Evolutionary conservation across 2,797 vertebrate genomes (phyloP).

Genomic region (Taeniopygia guttata): DNA sequence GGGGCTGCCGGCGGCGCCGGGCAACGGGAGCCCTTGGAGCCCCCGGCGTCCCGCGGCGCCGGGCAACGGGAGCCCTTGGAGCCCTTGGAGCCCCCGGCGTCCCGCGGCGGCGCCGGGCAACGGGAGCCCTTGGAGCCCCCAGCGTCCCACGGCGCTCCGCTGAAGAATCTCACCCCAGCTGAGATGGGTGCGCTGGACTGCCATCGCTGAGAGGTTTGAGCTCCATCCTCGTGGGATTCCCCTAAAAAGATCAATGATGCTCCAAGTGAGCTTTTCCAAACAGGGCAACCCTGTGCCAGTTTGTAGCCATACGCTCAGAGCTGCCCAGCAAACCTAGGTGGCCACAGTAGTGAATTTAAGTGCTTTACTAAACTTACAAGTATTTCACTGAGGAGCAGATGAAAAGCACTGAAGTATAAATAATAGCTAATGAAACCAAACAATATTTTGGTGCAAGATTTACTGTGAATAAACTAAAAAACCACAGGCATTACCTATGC

Average conservation of each 20-base stretch:
- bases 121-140: not conserved
- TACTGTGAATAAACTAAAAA: not conserved
- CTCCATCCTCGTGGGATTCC: not conserved
- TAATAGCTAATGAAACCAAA: not conserved
- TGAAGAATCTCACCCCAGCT: not conserved
- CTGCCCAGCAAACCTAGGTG: not conserved
- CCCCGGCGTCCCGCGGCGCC: not conserved
- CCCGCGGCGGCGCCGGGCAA: not conserved
- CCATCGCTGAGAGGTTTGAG: no score
- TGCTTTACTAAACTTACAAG: not conserved
- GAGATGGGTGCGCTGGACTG: not conserved
- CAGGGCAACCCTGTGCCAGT: no score
- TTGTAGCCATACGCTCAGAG: not conserved
- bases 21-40: no score
- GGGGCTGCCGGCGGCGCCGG: no score
- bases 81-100: not conserved
- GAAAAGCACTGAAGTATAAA: not conserved
- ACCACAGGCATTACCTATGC: rapidly evolving
- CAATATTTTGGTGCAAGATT: not conserved
- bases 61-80: no score
- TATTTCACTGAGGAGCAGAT: not conserved
- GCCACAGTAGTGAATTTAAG: not conserved
- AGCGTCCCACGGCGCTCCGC: not conserved
- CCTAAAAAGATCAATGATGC: not conserved
- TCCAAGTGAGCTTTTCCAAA: not conserved